phyloP scores from a whole-genome alignment of 92 coral and sea anemone species.

The Porites divaricata region DNA sequence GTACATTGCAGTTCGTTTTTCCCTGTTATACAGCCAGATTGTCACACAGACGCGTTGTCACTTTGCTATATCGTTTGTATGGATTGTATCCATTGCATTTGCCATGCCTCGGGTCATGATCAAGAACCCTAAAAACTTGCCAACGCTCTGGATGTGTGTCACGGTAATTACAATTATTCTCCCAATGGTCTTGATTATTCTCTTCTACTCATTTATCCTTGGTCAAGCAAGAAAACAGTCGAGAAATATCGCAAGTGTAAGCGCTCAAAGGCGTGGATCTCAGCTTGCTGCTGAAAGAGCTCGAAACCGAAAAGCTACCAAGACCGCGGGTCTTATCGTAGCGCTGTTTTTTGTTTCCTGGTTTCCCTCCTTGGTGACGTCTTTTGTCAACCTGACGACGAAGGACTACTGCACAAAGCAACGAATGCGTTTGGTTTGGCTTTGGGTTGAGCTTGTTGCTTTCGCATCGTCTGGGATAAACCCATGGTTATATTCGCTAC shows the following conservation, averaged over 20 bases:
- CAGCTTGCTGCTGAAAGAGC: background rate
- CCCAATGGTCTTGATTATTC: constrained; percentile 20
- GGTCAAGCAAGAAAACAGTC: constrained; percentile 19
- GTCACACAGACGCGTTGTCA: constrained; percentile 23
- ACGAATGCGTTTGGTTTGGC: constrained; percentile 38
- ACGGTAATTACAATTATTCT: constrained; percentile 25
- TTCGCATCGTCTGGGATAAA: constrained; percentile 39
- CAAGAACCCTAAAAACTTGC: constrained; percentile 29
- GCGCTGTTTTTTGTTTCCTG: constrained; percentile 37
- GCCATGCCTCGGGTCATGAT: constrained; percentile 15
- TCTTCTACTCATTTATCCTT: constrained; percentile 28
- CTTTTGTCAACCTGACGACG: constrained; percentile 22
- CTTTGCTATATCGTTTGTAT: constrained; percentile 14
- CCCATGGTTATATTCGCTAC: constrained; percentile 47
- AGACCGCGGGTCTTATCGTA: constrained; percentile 32
- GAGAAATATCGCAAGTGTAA: constrained; percentile 7
- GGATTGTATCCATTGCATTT: constrained; percentile 22
- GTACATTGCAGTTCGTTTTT: constrained; percentile 29
- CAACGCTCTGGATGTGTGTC: constrained; percentile 38
- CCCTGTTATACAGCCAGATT: constrained; percentile 31
- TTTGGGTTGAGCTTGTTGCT: constrained; percentile 52
- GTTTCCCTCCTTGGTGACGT: constrained; percentile 36
- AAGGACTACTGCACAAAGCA: constrained; percentile 15
- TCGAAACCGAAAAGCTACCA: constrained; percentile 34
- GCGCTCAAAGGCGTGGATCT: background rate